Conservation (phyloP, 2,113 vertebrate species). For the Gila orcuttii region DNA sequence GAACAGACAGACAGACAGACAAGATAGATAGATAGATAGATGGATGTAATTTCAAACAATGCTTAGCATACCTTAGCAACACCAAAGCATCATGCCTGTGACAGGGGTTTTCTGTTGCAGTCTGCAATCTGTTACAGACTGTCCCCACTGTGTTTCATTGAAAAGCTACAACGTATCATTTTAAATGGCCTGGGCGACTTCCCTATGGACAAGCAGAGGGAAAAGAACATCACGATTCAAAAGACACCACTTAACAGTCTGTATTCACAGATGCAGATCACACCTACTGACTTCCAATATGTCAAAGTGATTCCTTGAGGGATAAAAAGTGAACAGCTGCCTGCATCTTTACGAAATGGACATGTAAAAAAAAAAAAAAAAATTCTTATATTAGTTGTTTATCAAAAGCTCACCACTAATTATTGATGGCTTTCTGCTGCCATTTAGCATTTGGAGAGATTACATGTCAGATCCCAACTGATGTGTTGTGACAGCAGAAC, state of each 20-base stretch:
- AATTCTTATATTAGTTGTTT: conserved; percentile 8
- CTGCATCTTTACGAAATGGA: conserved; percentile 4
- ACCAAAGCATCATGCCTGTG: neutral
- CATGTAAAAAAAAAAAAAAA: neutral
- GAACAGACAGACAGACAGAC: too few species aligned
- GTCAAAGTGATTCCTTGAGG: conserved; percentile 18
- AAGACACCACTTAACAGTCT: conserved; percentile 17
- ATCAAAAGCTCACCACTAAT: conserved; percentile 14
- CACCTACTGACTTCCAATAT: neutral
- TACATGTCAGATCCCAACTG: conserved; percentile 11
- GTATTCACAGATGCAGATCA: conserved; percentile 10
- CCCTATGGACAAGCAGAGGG: neutral
- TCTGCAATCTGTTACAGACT: neutral
- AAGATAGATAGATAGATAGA: neutral
- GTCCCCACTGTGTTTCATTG: neutral
- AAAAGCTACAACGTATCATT: neutral
- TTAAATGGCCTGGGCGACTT: neutral
- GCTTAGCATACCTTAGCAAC: neutral
- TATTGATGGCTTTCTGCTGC: conserved; percentile 12
- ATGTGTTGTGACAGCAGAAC: neutral
- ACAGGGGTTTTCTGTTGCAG: neutral
- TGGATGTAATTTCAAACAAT: neutral
- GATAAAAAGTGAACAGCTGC: neutral
- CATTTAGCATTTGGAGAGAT: neutral
- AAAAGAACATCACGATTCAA: neutral